A percentile compares a stretch with the other conserved stretches of the same genome.
These are phyloP conservation scores for Bryconaethiops microstoma DNA, from an alignment of 2,797 vertebrate species.

Conservation along the genomic window DNA sequence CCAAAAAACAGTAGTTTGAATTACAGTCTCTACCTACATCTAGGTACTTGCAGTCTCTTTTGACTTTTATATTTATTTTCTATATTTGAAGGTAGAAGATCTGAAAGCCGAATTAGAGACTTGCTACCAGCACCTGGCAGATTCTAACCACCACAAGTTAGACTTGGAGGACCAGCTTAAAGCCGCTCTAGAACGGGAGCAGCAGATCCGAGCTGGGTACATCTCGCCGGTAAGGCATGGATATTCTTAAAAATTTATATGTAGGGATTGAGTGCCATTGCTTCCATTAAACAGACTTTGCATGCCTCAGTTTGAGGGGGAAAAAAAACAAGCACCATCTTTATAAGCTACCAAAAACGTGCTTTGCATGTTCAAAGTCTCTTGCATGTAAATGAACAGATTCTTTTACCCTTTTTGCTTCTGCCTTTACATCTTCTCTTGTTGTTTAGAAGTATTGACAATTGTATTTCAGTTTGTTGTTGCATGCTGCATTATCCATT, in stretches of 20 bases:
- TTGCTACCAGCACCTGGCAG: conserved; percentile 80
- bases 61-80: not conserved
- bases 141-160: conserved; percentile 79
- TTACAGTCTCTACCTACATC: not conserved
- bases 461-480: conserved; percentile 61
- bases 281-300: conserved; percentile 76
- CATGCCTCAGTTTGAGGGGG: conserved; percentile 72
- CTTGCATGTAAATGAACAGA: conserved; percentile 76
- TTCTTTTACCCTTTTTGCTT: conserved; percentile 63
- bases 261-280: conserved; percentile 49
- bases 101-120: conserved; percentile 79
- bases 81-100: conserved; percentile 76
- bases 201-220: conserved; percentile 77
- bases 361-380: conserved; percentile 78
- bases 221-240: conserved; percentile 78
- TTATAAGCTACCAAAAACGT: conserved; percentile 63
- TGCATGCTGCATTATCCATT: conserved; percentile 48
- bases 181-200: conserved; percentile 76
- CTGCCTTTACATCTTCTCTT: conserved; percentile 63
- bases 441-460: conserved; percentile 55
- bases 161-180: conserved; percentile 80
- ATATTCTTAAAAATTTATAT: conserved; percentile 27
- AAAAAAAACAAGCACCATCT: conserved; percentile 66
- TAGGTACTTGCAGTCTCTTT: not conserved
- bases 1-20: not conserved